phyloP scores from a whole-genome alignment of 2,888 invertebrate species.

The Chloroclysta siterata region DNA sequence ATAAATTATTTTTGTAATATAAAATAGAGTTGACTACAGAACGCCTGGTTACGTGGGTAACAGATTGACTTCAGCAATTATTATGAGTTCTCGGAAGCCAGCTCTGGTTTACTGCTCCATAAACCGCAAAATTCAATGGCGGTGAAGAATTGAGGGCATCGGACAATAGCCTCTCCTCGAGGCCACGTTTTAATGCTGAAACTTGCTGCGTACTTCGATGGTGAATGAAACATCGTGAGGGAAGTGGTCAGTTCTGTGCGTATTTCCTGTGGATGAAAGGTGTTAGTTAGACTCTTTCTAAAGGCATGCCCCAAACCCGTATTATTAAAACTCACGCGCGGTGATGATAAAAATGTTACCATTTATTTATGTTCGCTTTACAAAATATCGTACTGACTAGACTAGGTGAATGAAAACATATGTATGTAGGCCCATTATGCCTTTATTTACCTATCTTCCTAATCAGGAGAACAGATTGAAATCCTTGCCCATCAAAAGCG shows the following conservation, averaged over 20 bases:
- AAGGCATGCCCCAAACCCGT: too few relatives aligned
- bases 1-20: too few relatives aligned
- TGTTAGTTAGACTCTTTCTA: too few relatives aligned
- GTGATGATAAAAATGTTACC: too few relatives aligned
- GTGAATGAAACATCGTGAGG: background rate
- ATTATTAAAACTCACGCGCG: too few relatives aligned
- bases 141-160: background rate
- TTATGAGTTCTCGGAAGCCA: constrained; percentile 3
- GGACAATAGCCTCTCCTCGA: constrained; percentile 9
- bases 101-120: constrained; percentile 11
- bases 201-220: background rate
- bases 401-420: too few relatives aligned
- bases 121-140: constrained; percentile 11
- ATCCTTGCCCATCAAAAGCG: too few relatives aligned
- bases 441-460: too few relatives aligned
- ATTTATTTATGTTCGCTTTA: too few relatives aligned
- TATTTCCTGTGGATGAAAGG: background rate
- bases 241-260: background rate
- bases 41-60: background rate
- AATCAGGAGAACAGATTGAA: too few relatives aligned
- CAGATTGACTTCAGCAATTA: background rate
- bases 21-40: background rate
- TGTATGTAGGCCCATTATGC: too few relatives aligned
- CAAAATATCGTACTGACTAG: too few relatives aligned
- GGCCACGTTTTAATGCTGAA: constrained; percentile 1